Evolutionary conservation across 2,888 invertebrate species (phyloP).

Genomic region (Volucella zonaria): DNA sequence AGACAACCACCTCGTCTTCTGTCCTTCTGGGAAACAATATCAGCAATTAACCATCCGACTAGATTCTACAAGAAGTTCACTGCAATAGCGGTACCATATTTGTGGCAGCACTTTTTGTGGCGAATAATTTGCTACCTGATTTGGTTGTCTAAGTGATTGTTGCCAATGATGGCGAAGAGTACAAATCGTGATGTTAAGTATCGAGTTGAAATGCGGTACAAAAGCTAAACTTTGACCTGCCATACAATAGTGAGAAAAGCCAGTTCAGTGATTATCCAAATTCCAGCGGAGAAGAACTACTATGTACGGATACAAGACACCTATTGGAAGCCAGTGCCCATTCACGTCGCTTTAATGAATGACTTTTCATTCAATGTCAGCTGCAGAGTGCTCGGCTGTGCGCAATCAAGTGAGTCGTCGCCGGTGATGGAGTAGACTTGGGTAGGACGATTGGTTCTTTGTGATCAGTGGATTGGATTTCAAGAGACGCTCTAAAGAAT

Average conservation of each 20-base stretch:
- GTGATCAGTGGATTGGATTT: constrained; percentile 36
- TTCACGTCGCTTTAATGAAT: constrained; percentile 37
- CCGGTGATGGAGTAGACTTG: constrained; percentile 45
- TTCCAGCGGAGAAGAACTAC: neutral
- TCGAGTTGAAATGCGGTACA: constrained; percentile 6
- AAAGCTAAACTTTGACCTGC: constrained; percentile 38
- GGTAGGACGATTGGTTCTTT: constrained; percentile 51
- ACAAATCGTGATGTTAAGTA: constrained; percentile 24
- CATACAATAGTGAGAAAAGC: constrained; percentile 12
- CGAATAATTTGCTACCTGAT: constrained; percentile 43
- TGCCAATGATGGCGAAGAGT: neutral
- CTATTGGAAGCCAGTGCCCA: constrained; percentile 38
- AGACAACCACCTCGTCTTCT: constrained; percentile 43
- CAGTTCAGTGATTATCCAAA: constrained; percentile 6
- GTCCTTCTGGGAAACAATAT: constrained; percentile 25
- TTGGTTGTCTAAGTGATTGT: constrained; percentile 24
- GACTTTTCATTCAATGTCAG: constrained; percentile 36
- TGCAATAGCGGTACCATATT: constrained; percentile 61
- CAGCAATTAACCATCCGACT: constrained; percentile 52
- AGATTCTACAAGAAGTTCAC: constrained; percentile 34
- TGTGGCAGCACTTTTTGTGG: constrained; percentile 37
- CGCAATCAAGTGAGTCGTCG: neutral
- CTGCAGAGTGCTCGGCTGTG: constrained; percentile 15
- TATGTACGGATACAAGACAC: constrained; percentile 2
- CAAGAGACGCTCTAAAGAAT: constrained; percentile 36